These are phyloP conservation scores for Brachyalestes nurse DNA, from an alignment of 2,797 vertebrate species.

Conservation along the genomic window DNA sequence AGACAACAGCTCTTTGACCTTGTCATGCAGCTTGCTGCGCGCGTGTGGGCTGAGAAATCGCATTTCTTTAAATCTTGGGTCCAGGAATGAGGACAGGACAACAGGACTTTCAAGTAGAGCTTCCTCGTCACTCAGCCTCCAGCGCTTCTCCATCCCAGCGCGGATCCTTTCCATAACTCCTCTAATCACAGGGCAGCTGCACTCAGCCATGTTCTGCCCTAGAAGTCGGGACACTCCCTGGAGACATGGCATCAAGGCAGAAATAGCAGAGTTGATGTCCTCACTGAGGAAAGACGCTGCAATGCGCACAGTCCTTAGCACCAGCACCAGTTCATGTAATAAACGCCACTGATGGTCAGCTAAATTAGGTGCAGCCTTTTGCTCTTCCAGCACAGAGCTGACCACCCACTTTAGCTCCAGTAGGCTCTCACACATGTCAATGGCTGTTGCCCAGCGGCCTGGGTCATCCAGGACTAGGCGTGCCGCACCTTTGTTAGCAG, in stretches of 20 bases:
- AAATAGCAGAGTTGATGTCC: constrained; percentile 72
- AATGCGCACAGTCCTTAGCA: constrained; percentile 70
- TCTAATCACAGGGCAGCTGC: constrained; percentile 60
- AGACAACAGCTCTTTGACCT: constrained; percentile 66
- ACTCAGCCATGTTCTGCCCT: constrained; percentile 62
- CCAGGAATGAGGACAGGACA: constrained; percentile 71
- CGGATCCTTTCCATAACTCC: constrained; percentile 63
- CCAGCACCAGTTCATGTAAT: constrained; percentile 71
- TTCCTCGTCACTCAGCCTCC: constrained; percentile 66
- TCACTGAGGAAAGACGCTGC: constrained; percentile 71
- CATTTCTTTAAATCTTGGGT: constrained; percentile 77
- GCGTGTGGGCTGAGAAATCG: constrained; percentile 70
- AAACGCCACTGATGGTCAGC: constrained; percentile 77
- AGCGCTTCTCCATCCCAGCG: constrained; percentile 64
- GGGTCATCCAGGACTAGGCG: constrained; percentile 63
- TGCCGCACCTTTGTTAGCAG: constrained; percentile 65
- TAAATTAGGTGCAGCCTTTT: constrained; percentile 63
- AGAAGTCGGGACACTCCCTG: constrained; percentile 69
- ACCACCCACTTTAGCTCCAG: constrained; percentile 75
- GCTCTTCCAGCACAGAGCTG: constrained; percentile 72
- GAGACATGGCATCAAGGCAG: constrained; percentile 73
- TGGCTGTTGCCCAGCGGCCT: constrained; percentile 69
- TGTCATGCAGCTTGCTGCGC: constrained; percentile 66
- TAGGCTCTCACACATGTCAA: constrained; percentile 75
- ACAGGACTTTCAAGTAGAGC: constrained; percentile 63